Percentiles rank a stretch among this genome's conserved stretches.
phyloP scores from a whole-genome alignment of 2,113 vertebrate genomes.

The Vimba vimba region DNA sequence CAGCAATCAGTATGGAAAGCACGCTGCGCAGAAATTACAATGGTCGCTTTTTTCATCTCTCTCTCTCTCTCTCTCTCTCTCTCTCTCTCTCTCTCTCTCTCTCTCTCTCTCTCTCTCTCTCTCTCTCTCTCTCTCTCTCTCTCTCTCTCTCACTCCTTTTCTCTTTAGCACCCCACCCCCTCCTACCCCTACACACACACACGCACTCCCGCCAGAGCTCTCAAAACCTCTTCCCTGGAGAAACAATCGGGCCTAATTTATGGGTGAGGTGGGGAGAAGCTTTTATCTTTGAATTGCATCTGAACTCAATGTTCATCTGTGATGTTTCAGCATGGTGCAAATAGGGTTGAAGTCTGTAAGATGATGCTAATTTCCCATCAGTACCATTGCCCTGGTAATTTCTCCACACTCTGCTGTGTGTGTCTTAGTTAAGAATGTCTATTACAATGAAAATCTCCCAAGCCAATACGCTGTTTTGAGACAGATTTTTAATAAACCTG shows the following conservation, averaged over 20 bases:
- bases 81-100: constrained; percentile 62
- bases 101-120: constrained; percentile 58
- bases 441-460: constrained; percentile 6
- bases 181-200: neutral
- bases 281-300: constrained; percentile 63
- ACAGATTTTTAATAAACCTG: constrained; percentile 17
- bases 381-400: constrained; percentile 26
- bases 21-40: constrained; percentile 73
- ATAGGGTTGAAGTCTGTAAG: constrained; percentile 29
- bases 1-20: constrained; percentile 74
- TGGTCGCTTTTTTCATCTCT: constrained; percentile 74
- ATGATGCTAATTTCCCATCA: constrained; percentile 37
- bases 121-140: constrained; percentile 53
- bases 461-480: neutral
- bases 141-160: constrained; percentile 48
- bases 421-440: neutral
- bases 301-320: constrained; percentile 40
- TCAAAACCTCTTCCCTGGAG: constrained; percentile 51
- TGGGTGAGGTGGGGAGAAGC: constrained; percentile 43
- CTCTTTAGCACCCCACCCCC: constrained; percentile 17
- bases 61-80: constrained; percentile 61
- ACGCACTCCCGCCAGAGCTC: constrained; percentile 27
- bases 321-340: constrained; percentile 16
- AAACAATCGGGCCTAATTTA: constrained; percentile 53
- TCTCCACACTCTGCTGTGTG: neutral